Evolutionary conservation across 2,113 vertebrate genomes (phyloP).

Genomic region (Bos indicus): DNA sequence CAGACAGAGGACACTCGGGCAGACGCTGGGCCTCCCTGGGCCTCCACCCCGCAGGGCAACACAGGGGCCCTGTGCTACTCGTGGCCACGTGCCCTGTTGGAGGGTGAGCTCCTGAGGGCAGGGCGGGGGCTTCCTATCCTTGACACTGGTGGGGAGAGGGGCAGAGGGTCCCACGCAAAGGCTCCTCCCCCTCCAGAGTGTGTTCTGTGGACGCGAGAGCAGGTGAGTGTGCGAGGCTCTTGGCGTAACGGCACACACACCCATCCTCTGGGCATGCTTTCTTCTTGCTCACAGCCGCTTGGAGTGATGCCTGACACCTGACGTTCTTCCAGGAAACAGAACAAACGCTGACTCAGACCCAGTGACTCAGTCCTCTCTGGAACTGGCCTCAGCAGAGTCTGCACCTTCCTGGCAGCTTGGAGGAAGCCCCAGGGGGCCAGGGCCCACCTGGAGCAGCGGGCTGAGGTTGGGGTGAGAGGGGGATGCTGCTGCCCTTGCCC

Average conservation of each 20-base stretch:
- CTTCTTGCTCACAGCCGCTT: rapidly evolving
- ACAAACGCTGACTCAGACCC: not conserved
- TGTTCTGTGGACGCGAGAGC: rapidly evolving
- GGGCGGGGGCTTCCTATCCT: rapidly evolving
- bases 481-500: not conserved
- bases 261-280: rapidly evolving
- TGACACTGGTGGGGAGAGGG: rapidly evolving
- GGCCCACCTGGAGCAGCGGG: rapidly evolving
- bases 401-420: not conserved
- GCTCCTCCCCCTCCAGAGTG: not conserved
- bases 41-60: not conserved
- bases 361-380: not conserved
- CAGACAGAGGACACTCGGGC: not conserved
- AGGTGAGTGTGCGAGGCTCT: not conserved
- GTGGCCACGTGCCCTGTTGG: rapidly evolving
- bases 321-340: not conserved
- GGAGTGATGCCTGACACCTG: not conserved
- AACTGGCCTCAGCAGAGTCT: not conserved
- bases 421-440: not conserved
- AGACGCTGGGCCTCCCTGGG: not conserved
- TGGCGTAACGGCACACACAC: rapidly evolving
- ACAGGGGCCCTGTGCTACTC: rapidly evolving
- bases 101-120: not conserved
- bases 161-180: not conserved
- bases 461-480: rapidly evolving